Percentiles rank a stretch among this genome's conserved stretches.
These are phyloP conservation scores for Eulemur mongoz DNA, from an alignment of 2,797 vertebrate species.

Conservation along the genomic window DNA sequence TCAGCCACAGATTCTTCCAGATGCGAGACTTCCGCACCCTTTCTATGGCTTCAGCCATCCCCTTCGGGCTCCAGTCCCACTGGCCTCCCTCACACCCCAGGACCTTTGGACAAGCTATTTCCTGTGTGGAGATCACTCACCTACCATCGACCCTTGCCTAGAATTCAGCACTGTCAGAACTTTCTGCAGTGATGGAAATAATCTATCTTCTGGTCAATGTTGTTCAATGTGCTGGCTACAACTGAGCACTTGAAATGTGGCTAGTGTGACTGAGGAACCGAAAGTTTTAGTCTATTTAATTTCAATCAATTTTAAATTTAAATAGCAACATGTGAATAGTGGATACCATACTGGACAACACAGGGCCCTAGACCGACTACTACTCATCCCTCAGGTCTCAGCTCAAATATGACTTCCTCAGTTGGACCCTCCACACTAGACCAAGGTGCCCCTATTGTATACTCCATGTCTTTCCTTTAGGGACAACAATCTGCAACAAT, in stretches of 20 bases:
- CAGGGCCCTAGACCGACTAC: not conserved
- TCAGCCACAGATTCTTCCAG: not conserved
- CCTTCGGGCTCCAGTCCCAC: not conserved
- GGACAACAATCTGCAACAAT: not conserved
- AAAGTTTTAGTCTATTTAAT: not conserved
- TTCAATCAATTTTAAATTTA: conserved; percentile 31
- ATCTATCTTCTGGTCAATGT: not conserved
- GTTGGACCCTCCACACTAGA: not conserved
- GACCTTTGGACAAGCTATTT: not conserved
- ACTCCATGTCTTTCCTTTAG: not conserved
- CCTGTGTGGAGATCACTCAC: not conserved
- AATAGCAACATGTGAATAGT: not conserved
- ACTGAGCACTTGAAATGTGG: not conserved
- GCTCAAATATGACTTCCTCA: not conserved
- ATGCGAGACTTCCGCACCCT: not conserved
- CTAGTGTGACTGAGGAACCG: not conserved
- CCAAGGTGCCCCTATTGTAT: not conserved
- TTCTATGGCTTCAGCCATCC: not conserved
- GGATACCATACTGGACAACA: not conserved
- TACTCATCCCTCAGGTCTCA: not conserved
- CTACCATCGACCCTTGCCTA: not conserved
- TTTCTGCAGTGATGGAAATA: not conserved
- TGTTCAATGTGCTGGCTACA: not conserved
- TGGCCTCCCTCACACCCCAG: not conserved
- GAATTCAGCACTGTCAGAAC: not conserved